Percentiles rank a stretch among this genome's conserved stretches.
Evolutionary conservation across 2,888 invertebrate genomes (phyloP).

Genomic region (Merodon equestris): DNA sequence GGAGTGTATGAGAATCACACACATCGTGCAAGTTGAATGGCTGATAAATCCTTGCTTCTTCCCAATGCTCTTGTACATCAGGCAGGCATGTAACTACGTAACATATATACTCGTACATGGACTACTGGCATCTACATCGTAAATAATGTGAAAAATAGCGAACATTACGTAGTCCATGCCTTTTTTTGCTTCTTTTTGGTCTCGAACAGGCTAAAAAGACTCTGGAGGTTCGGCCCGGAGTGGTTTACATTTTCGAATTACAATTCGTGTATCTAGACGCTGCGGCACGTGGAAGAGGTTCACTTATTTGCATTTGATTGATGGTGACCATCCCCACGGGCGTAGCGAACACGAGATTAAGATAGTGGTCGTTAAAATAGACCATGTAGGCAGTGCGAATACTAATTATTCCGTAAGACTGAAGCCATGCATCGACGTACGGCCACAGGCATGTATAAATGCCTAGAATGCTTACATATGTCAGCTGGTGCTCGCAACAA

Average conservation of each 20-base stretch:
- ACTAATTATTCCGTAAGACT: constrained; percentile 9
- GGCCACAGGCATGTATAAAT: too few species aligned
- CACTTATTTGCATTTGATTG: constrained; percentile 62
- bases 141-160: too few species aligned
- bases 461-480: too few species aligned
- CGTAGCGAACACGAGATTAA: constrained; percentile 25
- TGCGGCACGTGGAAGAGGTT: constrained; percentile 30
- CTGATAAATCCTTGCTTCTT: too few species aligned
- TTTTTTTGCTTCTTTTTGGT: too few species aligned
- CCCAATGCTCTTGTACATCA: too few species aligned
- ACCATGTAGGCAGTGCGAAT: constrained; percentile 13
- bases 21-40: constrained; percentile 32
- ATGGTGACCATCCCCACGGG: constrained; percentile 18
- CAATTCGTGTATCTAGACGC: constrained; percentile 29
- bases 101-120: too few species aligned
- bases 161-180: neutral
- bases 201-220: too few species aligned
- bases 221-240: neutral
- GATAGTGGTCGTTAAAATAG: constrained; percentile 14
- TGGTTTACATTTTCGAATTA: constrained; percentile 50
- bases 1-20: constrained; percentile 32
- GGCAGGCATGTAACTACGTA: too few species aligned
- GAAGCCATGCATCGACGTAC: constrained; percentile 26
- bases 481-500: too few species aligned
- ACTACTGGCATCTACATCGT: too few species aligned